These are phyloP conservation scores for Orgyia antiqua DNA, from an alignment of 2,888 invertebrate genomes.

Conservation along the genomic window DNA sequence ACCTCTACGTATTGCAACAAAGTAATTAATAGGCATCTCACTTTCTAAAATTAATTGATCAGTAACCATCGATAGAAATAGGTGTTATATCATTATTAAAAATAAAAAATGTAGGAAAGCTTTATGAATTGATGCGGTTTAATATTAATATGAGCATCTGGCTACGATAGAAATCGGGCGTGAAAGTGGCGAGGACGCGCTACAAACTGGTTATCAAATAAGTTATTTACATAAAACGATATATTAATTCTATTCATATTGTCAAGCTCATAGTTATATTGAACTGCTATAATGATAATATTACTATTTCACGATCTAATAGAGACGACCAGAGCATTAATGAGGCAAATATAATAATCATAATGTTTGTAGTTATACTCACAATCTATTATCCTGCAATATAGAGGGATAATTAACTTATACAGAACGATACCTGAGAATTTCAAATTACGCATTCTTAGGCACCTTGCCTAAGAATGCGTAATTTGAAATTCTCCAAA, in stretches of 20 bases:
- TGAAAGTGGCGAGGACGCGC: slow-evolving; percentile 58
- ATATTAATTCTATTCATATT: slow-evolving; percentile 33
- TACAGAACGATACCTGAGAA: too few species aligned
- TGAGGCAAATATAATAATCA: too few species aligned
- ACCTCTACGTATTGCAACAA: too few species aligned
- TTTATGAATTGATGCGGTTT: slow-evolving; percentile 8
- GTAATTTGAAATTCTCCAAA: too few species aligned
- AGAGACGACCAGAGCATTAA: too few species aligned
- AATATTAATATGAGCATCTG: slow-evolving; percentile 39
- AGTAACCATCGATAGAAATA: slow-evolving; percentile 14
- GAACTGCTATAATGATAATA: too few species aligned
- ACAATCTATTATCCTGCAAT: too few species aligned
- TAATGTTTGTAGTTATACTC: too few species aligned
- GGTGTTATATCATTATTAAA: slow-evolving; percentile 16
- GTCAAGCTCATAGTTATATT: slow-evolving; percentile 22
- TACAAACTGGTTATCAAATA: slow-evolving; percentile 53
- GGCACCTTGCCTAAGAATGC: too few species aligned
- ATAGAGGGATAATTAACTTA: too few species aligned
- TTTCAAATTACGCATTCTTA: too few species aligned
- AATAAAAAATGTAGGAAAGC: slow-evolving; percentile 16
- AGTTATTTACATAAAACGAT: slow-evolving; percentile 49
- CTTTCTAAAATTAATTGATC: slow-evolving; percentile 29
- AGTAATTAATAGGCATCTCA: slow-evolving; percentile 13
- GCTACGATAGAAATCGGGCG: slow-evolving; percentile 56
- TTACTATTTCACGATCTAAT: too few species aligned